Evolutionary conservation across 35 echinoderm and acorn worm species (phyloP), one percentile per base, ranked within the genome.

Genomic region (Anneissia japonica): DNA sequence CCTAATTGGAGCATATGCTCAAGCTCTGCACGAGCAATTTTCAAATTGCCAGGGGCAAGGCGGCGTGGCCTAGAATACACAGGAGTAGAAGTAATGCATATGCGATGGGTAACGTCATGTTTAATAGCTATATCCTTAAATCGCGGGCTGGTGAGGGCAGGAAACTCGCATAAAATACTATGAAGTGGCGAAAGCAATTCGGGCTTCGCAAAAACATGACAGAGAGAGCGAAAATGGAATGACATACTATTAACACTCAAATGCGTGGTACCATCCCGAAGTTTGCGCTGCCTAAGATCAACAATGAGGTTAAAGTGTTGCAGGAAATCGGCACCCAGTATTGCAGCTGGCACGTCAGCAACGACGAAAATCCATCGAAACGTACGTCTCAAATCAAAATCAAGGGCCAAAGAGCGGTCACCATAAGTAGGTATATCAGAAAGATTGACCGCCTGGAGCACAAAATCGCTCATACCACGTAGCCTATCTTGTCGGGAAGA

Each of bases 1-100:
- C 91, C 91, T 26, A 93, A 45, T 37, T 93, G 46, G 0, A 87
- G 46, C 90, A 88, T 83, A 41, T 88, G 86, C 0, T 92, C 85
- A 35, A 84, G 85, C 45, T 86, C 82, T 33, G 21, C 82, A n/a
- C n/a, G n/a, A n/a, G 90, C 90, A 36, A 83, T 56, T 38, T 12
- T 38, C 19, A 92, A 83, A 16, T 73, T 86, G 36, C 87, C 73
- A 0, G 84, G 37, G 73, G 51, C 85, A 6, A 89, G 37, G 17
- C 86, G 86, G 31, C 82, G 38, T 76, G 86, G 86, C 34, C 51
- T 26, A 26, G 74, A 38, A 32, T 29, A 19, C 7, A 75, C 82
- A 35, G 74, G 74, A 21, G 82, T 86, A 4, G 74, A 81, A 64
- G 4, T 79, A 1, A 81, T 93, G 13, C 39, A 33, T n/a, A 77